Percentiles rank a stretch among this genome's conserved stretches.
Evolutionary conservation across 2,113 vertebrate species (phyloP).

Genomic region (Rana temporaria): DNA sequence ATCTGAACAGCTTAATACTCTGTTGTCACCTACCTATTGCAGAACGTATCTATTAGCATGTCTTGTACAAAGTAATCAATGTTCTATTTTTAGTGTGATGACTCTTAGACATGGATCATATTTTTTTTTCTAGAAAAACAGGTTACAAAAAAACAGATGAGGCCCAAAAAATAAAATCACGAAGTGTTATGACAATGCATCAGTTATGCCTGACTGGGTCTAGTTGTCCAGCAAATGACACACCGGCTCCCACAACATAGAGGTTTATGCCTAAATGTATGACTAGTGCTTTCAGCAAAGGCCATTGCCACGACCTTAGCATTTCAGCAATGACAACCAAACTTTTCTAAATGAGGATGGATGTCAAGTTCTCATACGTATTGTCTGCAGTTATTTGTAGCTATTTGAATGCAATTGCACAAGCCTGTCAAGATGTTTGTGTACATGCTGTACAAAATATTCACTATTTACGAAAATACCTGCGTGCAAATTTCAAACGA

Average conservation of each 20-base stretch:
- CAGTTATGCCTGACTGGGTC: background rate
- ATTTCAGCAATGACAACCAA: background rate
- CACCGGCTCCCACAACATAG: background rate
- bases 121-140: background rate
- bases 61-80: slow-evolving; percentile 36
- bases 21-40: slow-evolving; percentile 26
- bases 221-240: background rate
- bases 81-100: slow-evolving; percentile 45
- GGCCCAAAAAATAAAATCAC: background rate
- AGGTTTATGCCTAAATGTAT: background rate
- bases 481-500: no score
- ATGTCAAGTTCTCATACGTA: no score
- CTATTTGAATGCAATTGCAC: no score
- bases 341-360: no score
- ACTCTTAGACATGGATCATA: slow-evolving; percentile 14
- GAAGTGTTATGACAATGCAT: background rate
- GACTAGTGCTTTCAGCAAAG: background rate
- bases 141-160: background rate
- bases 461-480: no score
- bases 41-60: slow-evolving; percentile 43
- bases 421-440: no score
- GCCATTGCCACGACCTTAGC: background rate
- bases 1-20: slow-evolving; percentile 26
- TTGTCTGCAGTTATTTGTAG: no score
- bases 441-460: no score